Conservation (phyloP, 2,113 vertebrate species). For the Psittacula cyanocephala region DNA sequence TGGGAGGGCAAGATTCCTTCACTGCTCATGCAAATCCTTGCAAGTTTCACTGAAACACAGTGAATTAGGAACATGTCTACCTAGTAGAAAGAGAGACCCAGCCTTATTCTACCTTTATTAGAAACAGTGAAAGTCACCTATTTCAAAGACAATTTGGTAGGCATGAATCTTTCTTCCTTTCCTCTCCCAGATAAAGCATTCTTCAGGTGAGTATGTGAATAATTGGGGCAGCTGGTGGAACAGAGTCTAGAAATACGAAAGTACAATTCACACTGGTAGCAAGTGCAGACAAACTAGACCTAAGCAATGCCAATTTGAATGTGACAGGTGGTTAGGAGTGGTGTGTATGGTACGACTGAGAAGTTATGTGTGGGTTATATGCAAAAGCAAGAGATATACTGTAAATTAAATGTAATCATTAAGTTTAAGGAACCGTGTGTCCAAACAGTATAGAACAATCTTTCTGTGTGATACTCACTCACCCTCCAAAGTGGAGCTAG, state of each 20-base stretch:
- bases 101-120: background rate
- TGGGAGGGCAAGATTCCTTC: background rate
- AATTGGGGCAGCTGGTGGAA: background rate
- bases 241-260: background rate
- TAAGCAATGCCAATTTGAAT: background rate
- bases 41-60: background rate
- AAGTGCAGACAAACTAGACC: background rate
- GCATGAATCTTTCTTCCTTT: background rate
- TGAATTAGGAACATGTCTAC: background rate
- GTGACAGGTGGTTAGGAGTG: background rate
- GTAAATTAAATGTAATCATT: background rate
- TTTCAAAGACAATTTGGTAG: background rate
- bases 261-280: background rate
- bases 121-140: background rate
- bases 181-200: background rate
- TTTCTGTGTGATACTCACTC: background rate
- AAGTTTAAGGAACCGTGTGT: background rate
- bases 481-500: background rate
- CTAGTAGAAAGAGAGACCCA: background rate
- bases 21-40: background rate
- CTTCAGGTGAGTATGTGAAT: background rate
- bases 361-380: background rate
- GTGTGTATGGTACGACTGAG: background rate
- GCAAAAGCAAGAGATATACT: background rate
- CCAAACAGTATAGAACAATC: background rate